These are phyloP conservation scores for Ondatra zibethicus DNA, from an alignment of 2,113 vertebrate species.

Conservation along the genomic window DNA sequence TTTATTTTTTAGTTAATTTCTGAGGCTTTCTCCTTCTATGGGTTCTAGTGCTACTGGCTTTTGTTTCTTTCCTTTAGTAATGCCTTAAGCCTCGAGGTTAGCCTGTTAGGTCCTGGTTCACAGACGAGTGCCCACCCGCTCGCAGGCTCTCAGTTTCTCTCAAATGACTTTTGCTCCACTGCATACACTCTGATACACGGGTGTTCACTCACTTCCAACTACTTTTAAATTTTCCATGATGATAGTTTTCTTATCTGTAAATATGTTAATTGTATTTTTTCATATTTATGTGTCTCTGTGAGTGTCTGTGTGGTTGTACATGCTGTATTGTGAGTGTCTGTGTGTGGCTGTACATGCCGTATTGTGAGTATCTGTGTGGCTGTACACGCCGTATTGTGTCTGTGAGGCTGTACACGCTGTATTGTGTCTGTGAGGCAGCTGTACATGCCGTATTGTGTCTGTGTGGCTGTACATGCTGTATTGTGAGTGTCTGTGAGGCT, in stretches of 20 bases:
- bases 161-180: background rate
- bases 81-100: background rate
- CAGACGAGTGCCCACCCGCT: background rate
- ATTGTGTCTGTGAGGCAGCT: no score
- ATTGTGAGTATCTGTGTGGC: background rate
- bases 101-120: background rate
- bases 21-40: background rate
- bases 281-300: background rate
- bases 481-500: no score
- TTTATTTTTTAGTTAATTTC: constrained; percentile 52
- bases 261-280: background rate
- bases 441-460: no score
- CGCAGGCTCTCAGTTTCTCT: background rate
- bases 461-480: no score
- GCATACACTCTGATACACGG: background rate
- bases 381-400: background rate
- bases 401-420: no score
- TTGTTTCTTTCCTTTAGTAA: background rate
- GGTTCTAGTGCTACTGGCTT: background rate
- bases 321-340: no score
- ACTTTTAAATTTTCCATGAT: background rate
- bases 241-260: constrained; percentile 21
- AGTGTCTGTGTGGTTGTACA: no score
- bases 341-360: background rate
- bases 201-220: background rate